Evolutionary conservation across 2,113 vertebrate genomes (phyloP).

Genomic region (Phaethornis superciliosus): DNA sequence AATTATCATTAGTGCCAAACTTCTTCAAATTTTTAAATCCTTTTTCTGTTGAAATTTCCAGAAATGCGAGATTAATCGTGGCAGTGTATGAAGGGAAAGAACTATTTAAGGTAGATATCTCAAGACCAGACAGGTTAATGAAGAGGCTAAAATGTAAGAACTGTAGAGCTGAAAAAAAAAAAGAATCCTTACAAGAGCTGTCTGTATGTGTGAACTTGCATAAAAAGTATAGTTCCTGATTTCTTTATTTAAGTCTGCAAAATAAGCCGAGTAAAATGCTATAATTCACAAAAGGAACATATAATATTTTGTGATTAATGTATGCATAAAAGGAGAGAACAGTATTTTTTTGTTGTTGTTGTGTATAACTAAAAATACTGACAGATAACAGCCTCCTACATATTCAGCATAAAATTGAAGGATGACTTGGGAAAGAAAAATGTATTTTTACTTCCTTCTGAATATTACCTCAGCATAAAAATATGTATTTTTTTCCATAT

Average conservation of each 20-base stretch:
- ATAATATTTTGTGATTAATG: neutral
- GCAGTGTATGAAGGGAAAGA: neutral
- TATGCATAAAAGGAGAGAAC: neutral
- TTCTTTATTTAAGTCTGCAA: neutral
- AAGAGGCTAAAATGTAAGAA: neutral
- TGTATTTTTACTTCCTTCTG: neutral
- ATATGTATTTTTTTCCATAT: neutral
- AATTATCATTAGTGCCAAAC: neutral
- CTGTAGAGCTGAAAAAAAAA: neutral
- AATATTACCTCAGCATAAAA: neutral
- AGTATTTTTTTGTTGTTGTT: neutral
- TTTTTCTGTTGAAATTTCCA: neutral
- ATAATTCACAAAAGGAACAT: neutral
- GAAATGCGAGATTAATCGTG: neutral
- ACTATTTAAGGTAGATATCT: neutral
- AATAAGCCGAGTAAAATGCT: neutral
- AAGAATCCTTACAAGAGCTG: neutral
- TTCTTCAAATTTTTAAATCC: neutral
- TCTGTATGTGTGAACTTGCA: neutral
- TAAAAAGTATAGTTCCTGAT: neutral
- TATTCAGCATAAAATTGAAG: neutral
- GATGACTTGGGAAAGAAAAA: neutral
- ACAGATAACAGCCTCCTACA: neutral
- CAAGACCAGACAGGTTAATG: neutral
- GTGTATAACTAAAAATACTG: neutral